A percentile compares a stretch with the other conserved stretches of the same genome.
phyloP scores from a whole-genome alignment of 2,797 vertebrate species.

The Tragelaphus eurycerus region DNA sequence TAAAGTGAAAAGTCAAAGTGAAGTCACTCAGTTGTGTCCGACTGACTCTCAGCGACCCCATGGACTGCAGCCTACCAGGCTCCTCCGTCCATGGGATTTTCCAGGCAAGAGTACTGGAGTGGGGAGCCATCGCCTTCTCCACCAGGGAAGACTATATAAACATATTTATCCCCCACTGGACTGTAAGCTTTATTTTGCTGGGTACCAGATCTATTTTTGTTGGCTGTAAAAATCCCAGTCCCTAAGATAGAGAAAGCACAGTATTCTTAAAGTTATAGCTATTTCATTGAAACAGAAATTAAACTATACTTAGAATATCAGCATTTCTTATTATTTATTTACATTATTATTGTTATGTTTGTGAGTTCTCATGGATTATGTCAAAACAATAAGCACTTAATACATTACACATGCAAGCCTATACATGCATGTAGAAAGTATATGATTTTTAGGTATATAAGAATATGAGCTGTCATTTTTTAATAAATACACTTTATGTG shows the following conservation, averaged over 20 bases:
- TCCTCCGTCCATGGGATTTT: too few relatives aligned
- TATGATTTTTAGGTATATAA: neutral
- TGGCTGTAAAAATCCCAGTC: neutral
- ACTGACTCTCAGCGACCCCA: too few relatives aligned
- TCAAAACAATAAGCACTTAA: neutral
- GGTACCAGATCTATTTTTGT: neutral
- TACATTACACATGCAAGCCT: neutral
- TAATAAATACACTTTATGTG: neutral
- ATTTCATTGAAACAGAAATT: neutral
- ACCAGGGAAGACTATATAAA: neutral
- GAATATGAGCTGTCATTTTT: neutral
- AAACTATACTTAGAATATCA: neutral
- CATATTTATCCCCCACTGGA: neutral
- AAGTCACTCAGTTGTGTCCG: too few relatives aligned
- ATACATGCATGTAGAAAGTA: neutral
- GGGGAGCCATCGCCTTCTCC: too few relatives aligned
- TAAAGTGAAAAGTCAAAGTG: too few relatives aligned
- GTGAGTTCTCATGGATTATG: neutral
- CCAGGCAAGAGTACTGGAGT: too few relatives aligned
- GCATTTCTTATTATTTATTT: neutral
- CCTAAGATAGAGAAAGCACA: neutral
- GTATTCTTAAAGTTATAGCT: neutral
- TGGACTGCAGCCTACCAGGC: too few relatives aligned
- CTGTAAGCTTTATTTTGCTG: neutral
- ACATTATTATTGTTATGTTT: neutral